Evolutionary conservation across 2,888 invertebrate genomes (phyloP).

Genomic region (Melieria omissa): DNA sequence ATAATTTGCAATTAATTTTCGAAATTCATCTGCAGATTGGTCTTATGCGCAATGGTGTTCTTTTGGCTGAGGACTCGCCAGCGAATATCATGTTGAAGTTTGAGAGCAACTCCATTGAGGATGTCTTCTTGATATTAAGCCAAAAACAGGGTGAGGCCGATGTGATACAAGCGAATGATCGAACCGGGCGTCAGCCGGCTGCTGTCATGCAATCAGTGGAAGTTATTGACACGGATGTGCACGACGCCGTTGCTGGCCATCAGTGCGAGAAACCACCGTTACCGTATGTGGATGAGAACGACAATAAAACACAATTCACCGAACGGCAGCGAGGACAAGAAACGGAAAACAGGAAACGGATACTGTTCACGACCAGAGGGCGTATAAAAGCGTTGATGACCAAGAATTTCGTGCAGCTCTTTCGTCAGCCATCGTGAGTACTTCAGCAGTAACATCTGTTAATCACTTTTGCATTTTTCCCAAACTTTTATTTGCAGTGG

Average conservation of each 20-base stretch:
- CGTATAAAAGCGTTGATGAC: conserved; percentile 74
- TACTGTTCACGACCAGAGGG: conserved; percentile 65
- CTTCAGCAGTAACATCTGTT: background rate
- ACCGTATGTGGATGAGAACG: conserved; percentile 40
- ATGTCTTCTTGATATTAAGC: conserved; percentile 86
- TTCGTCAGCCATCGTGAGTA: conserved; percentile 77
- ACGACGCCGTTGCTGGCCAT: conserved; percentile 3
- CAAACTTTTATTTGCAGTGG: conserved; percentile 71
- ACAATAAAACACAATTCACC: conserved; percentile 30
- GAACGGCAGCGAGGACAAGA: conserved; percentile 36
- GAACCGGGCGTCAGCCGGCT: conserved; percentile 48
- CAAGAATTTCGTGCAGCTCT: conserved; percentile 77
- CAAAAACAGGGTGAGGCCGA: conserved; percentile 68
- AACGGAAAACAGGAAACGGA: conserved; percentile 56
- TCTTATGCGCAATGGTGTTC: conserved; percentile 84
- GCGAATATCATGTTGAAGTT: conserved; percentile 75
- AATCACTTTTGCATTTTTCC: background rate
- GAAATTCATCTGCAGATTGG: conserved; percentile 77
- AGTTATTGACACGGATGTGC: conserved; percentile 54
- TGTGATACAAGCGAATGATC: conserved; percentile 52
- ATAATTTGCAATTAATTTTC: conserved; percentile 22
- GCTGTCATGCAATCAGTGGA: conserved; percentile 54
- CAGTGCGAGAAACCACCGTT: conserved; percentile 50
- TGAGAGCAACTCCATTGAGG: conserved; percentile 82
- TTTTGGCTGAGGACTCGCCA: conserved; percentile 88